Percentiles rank a stretch among this genome's conserved stretches.
Conservation (phyloP, 2,888 invertebrate species). For the Agrochola circellaris region DNA sequence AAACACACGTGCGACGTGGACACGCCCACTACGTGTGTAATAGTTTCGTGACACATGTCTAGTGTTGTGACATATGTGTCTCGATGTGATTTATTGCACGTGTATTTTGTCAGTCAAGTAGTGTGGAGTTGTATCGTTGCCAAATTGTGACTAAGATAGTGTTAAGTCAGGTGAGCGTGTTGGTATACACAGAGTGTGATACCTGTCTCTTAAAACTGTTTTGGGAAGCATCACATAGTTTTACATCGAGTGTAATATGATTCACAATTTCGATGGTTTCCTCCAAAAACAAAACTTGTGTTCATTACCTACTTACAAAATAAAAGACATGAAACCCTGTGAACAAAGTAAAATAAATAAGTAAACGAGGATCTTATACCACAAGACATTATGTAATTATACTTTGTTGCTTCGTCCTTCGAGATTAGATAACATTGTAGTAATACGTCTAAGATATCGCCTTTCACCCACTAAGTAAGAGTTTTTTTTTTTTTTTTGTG, state of each 20-base stretch:
- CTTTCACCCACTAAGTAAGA: too few species aligned
- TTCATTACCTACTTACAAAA: background rate
- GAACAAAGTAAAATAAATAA: background rate
- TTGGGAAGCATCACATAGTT: background rate
- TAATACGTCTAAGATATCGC: too few species aligned
- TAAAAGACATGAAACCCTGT: background rate
- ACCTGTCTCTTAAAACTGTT: background rate
- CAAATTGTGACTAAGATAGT: conserved; percentile 16
- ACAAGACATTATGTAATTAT: background rate
- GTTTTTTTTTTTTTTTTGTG: too few species aligned
- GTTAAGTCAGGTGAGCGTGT: conserved; percentile 4
- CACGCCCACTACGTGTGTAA: conserved; percentile 38
- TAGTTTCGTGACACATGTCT: conserved; percentile 53
- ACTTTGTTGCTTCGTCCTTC: too few species aligned
- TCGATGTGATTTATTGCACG: conserved; percentile 38
- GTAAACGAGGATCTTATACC: background rate
- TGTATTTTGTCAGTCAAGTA: conserved; percentile 15
- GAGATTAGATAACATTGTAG: too few species aligned
- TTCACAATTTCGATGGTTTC: background rate
- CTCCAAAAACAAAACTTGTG: background rate
- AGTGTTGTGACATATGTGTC: conserved; percentile 40
- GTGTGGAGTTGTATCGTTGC: conserved; percentile 16
- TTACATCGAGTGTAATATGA: background rate
- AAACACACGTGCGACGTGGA: conserved; percentile 42
- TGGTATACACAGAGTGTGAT: background rate